Evolutionary conservation across 1,140 invertebrate species (phyloP), one percentile per base, ranked within the genome.

Genomic region (Halyomorpha halys): DNA sequence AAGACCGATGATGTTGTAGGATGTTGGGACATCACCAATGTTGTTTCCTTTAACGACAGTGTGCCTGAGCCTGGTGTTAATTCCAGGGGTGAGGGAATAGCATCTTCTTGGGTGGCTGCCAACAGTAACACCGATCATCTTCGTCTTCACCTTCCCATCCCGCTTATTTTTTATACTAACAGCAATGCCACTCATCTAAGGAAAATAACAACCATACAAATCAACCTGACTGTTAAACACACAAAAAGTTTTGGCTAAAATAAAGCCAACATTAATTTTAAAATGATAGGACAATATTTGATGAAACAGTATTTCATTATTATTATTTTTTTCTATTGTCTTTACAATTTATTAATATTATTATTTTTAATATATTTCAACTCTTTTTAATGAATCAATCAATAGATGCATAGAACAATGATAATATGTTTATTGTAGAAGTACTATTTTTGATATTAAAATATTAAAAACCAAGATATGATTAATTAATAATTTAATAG

Each of bases 1-100:
- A 45, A 89, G 76, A 13, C 85, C 85, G 68, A 80, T 80, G 66
- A 87, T 79, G 14, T 79, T 80, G 68, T 87, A 87, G 66, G 81
- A 79, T 39, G 83, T 83, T 14, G 83, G 84, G 67, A 86, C 77
- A 73, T 86, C 84, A 47, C 78, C 76, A 61, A 85, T 80, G 51
- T 79, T 77, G 53, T 71, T 66, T 44, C 84, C 84, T 62, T 74
- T 77, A 0, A 86, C 82, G 3, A 77, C 82, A 53, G 80, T 79
- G 65, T 81, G 77, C 51, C 83, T 74, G 44, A 79, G 78, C 34
- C 77, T 80, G 23, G 79, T 80, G 66, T 82, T 76, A 30, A 84
- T 77, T 34, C 84, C 84, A 16, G 83, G 81, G 65, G 77, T 78
- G 25, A 86, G 76, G 66, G 80, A 80, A 66, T 79, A 83, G 61